Percentiles rank a stretch among this genome's conserved stretches.
phyloP scores from a whole-genome alignment of 2,797 vertebrate species.

The Chrysocyon brachyurus region DNA sequence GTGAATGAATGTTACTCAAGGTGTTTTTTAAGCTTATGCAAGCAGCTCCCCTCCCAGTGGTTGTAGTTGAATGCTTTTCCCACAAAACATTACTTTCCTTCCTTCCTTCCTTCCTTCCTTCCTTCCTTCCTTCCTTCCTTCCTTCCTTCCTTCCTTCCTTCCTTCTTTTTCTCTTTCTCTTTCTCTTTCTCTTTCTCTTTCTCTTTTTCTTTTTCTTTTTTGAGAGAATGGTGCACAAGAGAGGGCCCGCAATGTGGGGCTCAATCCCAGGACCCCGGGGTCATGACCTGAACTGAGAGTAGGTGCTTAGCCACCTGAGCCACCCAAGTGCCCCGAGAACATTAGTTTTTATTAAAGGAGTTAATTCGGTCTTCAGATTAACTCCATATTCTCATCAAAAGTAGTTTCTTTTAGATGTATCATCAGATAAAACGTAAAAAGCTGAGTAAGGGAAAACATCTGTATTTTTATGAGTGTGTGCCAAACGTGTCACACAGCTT shows the following conservation, averaged over 20 bases:
- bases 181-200: rapidly evolving
- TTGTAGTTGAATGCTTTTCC: neutral
- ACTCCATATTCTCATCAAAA: conserved; percentile 1
- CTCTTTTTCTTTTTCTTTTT: no score
- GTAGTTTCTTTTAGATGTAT: neutral
- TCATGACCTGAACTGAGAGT: neutral
- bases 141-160: rapidly evolving
- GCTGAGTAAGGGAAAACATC: neutral
- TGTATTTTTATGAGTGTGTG: neutral
- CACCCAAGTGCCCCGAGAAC: neutral
- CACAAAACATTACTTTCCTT: neutral
- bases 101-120: no score
- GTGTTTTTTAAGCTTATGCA: neutral
- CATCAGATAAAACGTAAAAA: neutral
- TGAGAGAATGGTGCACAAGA: no score
- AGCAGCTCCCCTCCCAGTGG: neutral
- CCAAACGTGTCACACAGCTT: neutral
- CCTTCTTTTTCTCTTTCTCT: no score
- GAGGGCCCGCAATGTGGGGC: no score
- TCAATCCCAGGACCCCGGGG: neutral
- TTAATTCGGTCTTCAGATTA: neutral
- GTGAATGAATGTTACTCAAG: neutral
- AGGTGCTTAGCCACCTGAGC: neutral
- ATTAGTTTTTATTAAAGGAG: neutral
- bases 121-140: no score